Conservation (phyloP, 1,140 invertebrate species). For the Leptopilina boulardi region DNA sequence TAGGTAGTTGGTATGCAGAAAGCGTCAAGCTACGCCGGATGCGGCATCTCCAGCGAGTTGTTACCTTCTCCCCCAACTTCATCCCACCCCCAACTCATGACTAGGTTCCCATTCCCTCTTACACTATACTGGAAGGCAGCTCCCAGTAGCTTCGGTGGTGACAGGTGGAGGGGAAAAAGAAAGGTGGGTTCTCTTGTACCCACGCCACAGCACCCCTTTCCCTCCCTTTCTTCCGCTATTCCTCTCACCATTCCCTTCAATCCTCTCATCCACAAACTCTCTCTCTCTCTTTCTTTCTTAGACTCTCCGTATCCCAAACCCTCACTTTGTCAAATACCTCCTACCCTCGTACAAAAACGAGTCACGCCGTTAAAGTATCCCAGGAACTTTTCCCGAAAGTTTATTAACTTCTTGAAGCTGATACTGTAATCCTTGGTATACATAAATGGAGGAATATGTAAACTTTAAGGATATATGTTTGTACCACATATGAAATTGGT, state of each 20-base stretch:
- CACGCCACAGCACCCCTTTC: conserved; percentile 58
- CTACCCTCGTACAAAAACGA: conserved; percentile 39
- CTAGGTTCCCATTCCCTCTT: conserved; percentile 33
- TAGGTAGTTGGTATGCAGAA: conserved; percentile 71
- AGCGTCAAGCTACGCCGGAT: conserved; percentile 66
- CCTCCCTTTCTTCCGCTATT: background rate
- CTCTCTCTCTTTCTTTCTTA: background rate
- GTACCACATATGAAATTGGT: background rate
- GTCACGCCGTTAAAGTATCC: conserved; percentile 44
- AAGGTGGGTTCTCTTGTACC: conserved; percentile 52
- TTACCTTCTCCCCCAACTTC: conserved; percentile 56
- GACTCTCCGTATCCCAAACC: conserved; percentile 33
- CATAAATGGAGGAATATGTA: background rate
- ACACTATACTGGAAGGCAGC: background rate
- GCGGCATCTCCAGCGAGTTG: conserved; percentile 72
- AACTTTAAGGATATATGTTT: conserved; percentile 17
- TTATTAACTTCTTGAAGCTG: conserved; percentile 55
- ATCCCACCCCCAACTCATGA: conserved; percentile 31
- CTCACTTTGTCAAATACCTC: conserved; percentile 40
- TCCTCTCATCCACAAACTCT: conserved; percentile 8
- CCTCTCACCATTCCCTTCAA: conserved; percentile 33
- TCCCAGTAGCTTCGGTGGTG: conserved; percentile 43
- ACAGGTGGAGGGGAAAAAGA: conserved; percentile 56
- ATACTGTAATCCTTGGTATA: conserved; percentile 18
- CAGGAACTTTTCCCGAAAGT: conserved; percentile 50